phyloP scores from a whole-genome alignment of 2,113 vertebrate genomes.

The Telmatochromis sp. region DNA sequence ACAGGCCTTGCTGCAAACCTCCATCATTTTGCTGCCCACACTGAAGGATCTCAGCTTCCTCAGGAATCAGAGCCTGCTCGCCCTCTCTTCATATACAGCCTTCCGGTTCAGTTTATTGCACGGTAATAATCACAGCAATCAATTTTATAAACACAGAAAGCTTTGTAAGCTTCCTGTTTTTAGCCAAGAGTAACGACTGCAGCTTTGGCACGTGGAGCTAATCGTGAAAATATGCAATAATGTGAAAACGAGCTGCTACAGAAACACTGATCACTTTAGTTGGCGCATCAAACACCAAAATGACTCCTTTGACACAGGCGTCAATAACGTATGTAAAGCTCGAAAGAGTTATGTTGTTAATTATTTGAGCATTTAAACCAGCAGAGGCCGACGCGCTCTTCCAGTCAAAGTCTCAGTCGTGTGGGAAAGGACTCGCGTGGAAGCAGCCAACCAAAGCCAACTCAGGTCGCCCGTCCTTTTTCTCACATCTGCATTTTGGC shows the following conservation, averaged over 20 bases:
- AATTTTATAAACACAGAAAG: not conserved
- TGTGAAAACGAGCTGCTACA: not conserved
- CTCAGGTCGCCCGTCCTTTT: not conserved
- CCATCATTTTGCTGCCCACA: not conserved
- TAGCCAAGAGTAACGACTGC: not conserved
- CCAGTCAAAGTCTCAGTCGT: not conserved
- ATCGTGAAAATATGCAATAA: not conserved
- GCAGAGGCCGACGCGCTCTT: not conserved
- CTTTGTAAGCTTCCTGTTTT: not conserved
- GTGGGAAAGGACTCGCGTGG: not conserved
- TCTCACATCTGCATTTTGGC: not conserved
- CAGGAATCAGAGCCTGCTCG: not conserved
- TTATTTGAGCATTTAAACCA: not conserved
- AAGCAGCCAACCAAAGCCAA: not conserved
- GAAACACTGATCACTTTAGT: not conserved
- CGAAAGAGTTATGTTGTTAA: not conserved
- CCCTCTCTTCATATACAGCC: not conserved
- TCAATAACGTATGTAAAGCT: not conserved
- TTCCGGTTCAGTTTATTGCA: not conserved
- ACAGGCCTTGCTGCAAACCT: not conserved
- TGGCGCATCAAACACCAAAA: not conserved
- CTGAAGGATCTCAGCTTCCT: not conserved
- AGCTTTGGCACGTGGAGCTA: not conserved
- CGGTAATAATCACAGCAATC: not conserved
- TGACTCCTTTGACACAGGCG: not conserved